phyloP scores from a whole-genome alignment of 2,113 vertebrate species.

The Syrmaticus mikado region DNA sequence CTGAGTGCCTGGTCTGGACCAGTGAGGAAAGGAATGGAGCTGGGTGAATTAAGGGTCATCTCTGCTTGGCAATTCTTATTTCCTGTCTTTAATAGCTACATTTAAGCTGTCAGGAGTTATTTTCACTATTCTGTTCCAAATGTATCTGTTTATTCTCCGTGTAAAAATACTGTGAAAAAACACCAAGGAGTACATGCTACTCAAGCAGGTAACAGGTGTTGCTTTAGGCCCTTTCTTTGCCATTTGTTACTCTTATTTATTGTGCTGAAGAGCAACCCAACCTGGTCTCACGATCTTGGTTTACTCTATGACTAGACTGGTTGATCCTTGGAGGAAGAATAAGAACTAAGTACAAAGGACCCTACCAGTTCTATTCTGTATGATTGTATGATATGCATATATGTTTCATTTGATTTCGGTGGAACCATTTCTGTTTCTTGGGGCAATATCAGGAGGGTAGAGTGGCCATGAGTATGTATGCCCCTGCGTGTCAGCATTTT shows the following conservation, averaged over 20 bases:
- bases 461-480: neutral
- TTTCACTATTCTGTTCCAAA: neutral
- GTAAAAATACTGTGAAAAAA: neutral
- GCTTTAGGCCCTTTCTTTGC: neutral
- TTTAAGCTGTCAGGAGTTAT: neutral
- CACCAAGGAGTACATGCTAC: neutral
- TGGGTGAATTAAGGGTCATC: neutral
- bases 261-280: neutral
- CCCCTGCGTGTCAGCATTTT: neutral
- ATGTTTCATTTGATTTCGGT: neutral
- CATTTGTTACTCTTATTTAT: neutral
- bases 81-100: neutral
- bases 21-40: neutral
- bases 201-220: neutral
- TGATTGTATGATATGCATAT: neutral
- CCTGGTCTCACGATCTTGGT: neutral
- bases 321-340: neutral
- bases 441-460: neutral
- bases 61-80: neutral
- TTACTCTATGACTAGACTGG: neutral
- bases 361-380: neutral
- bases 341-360: neutral
- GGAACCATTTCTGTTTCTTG: neutral
- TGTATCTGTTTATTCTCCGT: neutral
- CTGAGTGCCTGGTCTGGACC: neutral